Evolutionary conservation across 2,888 invertebrate species (phyloP), one percentile per base, ranked within the genome.

Genomic region (Pterobdella sp.): DNA sequence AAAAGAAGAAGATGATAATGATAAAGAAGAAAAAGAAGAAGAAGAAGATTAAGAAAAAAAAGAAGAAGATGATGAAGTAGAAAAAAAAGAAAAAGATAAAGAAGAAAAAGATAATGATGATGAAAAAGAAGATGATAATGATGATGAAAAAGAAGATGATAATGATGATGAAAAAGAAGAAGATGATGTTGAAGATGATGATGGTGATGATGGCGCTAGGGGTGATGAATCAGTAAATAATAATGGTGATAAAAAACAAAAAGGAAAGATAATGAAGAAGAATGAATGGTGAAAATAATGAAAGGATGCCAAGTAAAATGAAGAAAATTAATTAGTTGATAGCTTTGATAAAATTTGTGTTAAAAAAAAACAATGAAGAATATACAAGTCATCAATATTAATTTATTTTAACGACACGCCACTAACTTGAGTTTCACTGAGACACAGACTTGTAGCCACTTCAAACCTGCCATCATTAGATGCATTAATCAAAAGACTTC

Each of bases 371-470:
- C 60, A 56, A 56, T 22, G 60, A 56, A 14, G n/a, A 56, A 4
- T 26, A 56, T 22, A n/a, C 18, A 3, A n/a, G 60, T 56, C 4
- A 56, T 22, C 4, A 56, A 14, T 7, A 42, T 42, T 7, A 42
- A 14, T 22, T 42, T n/a, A n/a, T n/a, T n/a, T n/a, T n/a, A 18
- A 14, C 35, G 35, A 32, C n/a, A 7, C 1, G 3, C 29, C n/a
- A 42, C 77, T 72, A 78, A 94, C 95, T 90, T 96, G 95, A 4
- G 97, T 98, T 87, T 98, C 98, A 0, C 96, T 96, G 63, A 98
- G 88, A 91, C 94, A 93, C 74, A 98, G 86, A 72, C 93, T 93
- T 74, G 96, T 97, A 65, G 98, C 98, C 69, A 98, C 96, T 84
- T 98, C 97, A 84, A 96, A 98, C 80, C n/a, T n/a, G n/a, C n/a